Conservation (phyloP, 2,113 vertebrate species). For the Microtus pennsylvanicus region DNA sequence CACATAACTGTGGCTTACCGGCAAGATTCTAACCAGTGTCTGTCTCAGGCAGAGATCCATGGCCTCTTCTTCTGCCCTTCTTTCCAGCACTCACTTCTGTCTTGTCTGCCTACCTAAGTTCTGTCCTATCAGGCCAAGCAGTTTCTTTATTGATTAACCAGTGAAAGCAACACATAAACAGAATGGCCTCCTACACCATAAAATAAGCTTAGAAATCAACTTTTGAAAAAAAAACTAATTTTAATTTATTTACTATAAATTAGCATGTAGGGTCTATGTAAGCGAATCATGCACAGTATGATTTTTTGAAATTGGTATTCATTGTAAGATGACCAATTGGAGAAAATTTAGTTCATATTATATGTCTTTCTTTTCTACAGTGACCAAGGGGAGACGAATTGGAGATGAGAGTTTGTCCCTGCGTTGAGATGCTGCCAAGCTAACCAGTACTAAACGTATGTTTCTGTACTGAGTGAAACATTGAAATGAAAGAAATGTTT, state of each 20-base stretch:
- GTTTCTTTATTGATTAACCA: too few relatives aligned
- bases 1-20: too few relatives aligned
- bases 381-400: not conserved
- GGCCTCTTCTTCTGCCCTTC: too few relatives aligned
- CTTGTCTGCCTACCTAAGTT: too few relatives aligned
- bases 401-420: not conserved
- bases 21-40: too few relatives aligned
- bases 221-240: not conserved
- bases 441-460: not conserved
- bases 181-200: too few relatives aligned
- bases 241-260: not conserved
- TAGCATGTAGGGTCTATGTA: not conserved
- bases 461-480: not conserved
- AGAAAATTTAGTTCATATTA: not conserved
- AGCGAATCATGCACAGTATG: not conserved
- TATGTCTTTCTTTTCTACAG: not conserved
- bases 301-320: not conserved
- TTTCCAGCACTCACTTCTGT: too few relatives aligned
- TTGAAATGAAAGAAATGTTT: slow-evolving; percentile 44
- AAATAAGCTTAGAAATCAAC: not conserved
- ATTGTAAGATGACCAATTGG: not conserved
- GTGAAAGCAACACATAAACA: too few relatives aligned
- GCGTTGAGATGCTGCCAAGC: not conserved
- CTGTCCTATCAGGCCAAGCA: too few relatives aligned
- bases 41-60: too few relatives aligned